Evolutionary conservation across 2,888 invertebrate genomes (phyloP), one percentile per base, ranked within the genome.

Genomic region (Caenorhabditis virilis): DNA sequence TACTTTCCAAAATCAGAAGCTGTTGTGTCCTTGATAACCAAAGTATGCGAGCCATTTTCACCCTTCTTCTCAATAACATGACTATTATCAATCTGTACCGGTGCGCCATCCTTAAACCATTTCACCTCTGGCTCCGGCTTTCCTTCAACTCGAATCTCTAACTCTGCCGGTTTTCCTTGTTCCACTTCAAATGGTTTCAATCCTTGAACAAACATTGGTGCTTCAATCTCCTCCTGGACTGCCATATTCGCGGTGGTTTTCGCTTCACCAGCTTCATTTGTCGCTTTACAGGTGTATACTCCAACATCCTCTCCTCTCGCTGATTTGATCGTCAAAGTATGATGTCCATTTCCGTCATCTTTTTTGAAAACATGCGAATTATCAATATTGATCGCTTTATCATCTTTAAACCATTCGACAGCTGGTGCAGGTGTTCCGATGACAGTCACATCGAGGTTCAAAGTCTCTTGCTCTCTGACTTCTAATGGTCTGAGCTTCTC

Each of bases 1-100:
- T 97, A 97, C 30, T 93, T 87, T 0, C 97, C 97, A 5, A 93
- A 92, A 84, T 97, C 95, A 83, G 93, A 92, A 0, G 92, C 92
- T 82, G 90, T 91, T 11, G 94, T 94, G 80, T 94, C 92, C 83
- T 93, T 92, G 86, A 97, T 93, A 18, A 93, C 91, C 59, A 97
- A 86, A 6, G 93, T 92, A 51, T 74, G 74, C 0, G 92, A 92
- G 83, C 95, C 95, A 81, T 94, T 93, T 76, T 92, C 91, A 36
- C 59, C 70, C 46, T 77, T 93, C 92, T 69, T 71, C 48, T 64
- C 58, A 49, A 78, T 69, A 33, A 77, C 57, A 43, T 76, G 73
- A 16, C 55, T 22, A 33, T 71, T 66, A 46, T 80, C 78, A 26
- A 76, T 61, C 33, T 74, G 58, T 9, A 77, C 43, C 9, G 63